Percentiles rank a stretch among this genome's conserved stretches.
Evolutionary conservation across 1,140 invertebrate species (phyloP).

Genomic region (Nephila pilipes): DNA sequence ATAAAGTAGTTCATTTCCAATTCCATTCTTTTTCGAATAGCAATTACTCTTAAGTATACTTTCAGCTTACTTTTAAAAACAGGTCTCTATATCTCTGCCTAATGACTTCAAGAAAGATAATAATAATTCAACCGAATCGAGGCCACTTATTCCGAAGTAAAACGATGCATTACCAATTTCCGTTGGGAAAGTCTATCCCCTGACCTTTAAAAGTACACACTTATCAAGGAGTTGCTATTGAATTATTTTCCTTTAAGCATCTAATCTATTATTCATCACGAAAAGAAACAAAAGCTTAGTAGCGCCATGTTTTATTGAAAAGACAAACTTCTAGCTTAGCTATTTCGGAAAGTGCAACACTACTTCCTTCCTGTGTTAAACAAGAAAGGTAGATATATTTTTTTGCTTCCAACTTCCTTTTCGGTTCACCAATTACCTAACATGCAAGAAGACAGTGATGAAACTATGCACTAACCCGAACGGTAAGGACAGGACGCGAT

Average conservation of each 20-base stretch:
- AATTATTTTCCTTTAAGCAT: slow-evolving; percentile 71
- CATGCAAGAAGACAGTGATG: slow-evolving; percentile 72
- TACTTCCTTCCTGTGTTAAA: slow-evolving; percentile 66
- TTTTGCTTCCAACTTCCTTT: slow-evolving; percentile 44
- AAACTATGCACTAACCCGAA: slow-evolving; percentile 71
- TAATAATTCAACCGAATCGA: slow-evolving; percentile 41
- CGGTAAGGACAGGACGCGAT: slow-evolving; percentile 57
- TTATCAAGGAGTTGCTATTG: slow-evolving; percentile 46
- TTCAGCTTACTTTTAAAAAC: neutral
- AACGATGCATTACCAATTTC: slow-evolving; percentile 64
- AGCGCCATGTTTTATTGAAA: slow-evolving; percentile 65
- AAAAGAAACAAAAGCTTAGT: slow-evolving; percentile 35
- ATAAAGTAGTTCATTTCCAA: neutral
- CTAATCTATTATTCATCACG: slow-evolving; percentile 72
- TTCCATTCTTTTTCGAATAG: neutral
- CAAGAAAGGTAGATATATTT: slow-evolving; percentile 53
- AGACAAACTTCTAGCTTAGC: slow-evolving; percentile 60
- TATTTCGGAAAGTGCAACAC: slow-evolving; percentile 72
- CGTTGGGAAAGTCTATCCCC: slow-evolving; percentile 41
- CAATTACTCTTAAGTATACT: slow-evolving; percentile 1
- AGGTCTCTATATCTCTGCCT: too few species aligned
- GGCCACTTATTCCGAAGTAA: slow-evolving; percentile 25
- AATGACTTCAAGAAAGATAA: slow-evolving; percentile 26
- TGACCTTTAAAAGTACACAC: slow-evolving; percentile 67
- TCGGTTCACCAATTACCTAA: slow-evolving; percentile 69